Base-by-base conservation (phyloP, 1,140 invertebrate genomes). In the Drosophila kepulauana region DNA sequence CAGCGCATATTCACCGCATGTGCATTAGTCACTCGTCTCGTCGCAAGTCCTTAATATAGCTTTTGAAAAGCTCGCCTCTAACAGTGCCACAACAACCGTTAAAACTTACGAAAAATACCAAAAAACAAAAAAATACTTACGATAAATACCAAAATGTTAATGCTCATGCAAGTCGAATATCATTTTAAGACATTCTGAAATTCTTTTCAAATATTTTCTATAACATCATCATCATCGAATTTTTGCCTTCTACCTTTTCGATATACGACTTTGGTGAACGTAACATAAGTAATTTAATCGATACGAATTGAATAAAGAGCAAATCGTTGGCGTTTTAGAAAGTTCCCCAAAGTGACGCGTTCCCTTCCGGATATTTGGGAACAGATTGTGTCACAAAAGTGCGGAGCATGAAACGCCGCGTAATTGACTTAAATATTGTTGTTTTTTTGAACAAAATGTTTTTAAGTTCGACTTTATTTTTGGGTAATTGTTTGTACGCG, bases 61-160 rank as follows among this genome's bases (percentile, higher is more conserved):
- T 91, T 91, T 91, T 81, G 73, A 81, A 91, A 91, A 91, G 88
- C 87, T 91, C 75, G 88, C 88, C 88, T 91, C 78, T 79, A 91
- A 78, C 73, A 91, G 87, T 91, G 88, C 86, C 87, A 85, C 74
- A 79, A 85, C 75, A 81, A 82, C 79, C 74, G 78, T 78, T 78
- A 65, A 77, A 69, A 84, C 76, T 65, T 62, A 79, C 68, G 38
- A 71, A 59, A 71, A 51, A 62, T 75, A 30, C 63, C 66, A 79
- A 76, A 67, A 16, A 67, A 73, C 20, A 20, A 43, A 45, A 16
- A 67, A 76, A 54, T 75, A 65, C 43, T 52, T 49, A 71, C 63
- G 59, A 52, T 48, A 68, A 63, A 63, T 61, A 58, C n/a, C 49
- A 49, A 69, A 57, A 51, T 46, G 54, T 57, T 46, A 35, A 61